Conservation (phyloP, 2,113 vertebrate genomes). For the Ivindomyrus marchei region DNA sequence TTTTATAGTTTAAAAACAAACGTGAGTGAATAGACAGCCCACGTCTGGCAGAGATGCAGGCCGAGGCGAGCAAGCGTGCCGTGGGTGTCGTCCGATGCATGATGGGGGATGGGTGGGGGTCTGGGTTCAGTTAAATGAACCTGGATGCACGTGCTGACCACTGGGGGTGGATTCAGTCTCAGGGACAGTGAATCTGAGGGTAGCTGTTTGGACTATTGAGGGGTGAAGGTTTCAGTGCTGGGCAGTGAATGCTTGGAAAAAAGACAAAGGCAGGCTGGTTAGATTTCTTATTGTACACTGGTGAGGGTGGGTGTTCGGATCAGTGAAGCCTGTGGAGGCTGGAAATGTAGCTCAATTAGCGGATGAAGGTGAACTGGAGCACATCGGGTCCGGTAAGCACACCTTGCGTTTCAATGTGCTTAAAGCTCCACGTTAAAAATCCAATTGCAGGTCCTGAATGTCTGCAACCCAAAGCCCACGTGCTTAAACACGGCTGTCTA, state of each 20-base stretch:
- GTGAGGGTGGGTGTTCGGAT: background rate
- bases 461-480: background rate
- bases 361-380: background rate
- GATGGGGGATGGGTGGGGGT: background rate
- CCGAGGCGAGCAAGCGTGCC: background rate
- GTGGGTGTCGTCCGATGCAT: background rate
- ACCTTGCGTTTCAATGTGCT: background rate
- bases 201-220: background rate
- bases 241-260: background rate
- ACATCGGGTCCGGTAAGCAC: background rate
- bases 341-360: background rate
- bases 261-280: background rate
- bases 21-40: background rate
- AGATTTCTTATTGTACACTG: background rate
- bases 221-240: background rate
- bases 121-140: background rate
- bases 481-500: background rate
- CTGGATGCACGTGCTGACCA: background rate
- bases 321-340: background rate
- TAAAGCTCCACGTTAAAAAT: background rate
- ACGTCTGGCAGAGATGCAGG: background rate
- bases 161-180: background rate
- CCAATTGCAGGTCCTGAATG: background rate
- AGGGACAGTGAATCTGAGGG: background rate
- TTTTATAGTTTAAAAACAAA: constrained; percentile 8